Evolutionary conservation across 2,888 invertebrate species (phyloP).

Genomic region (Gandaritis pyraliata): DNA sequence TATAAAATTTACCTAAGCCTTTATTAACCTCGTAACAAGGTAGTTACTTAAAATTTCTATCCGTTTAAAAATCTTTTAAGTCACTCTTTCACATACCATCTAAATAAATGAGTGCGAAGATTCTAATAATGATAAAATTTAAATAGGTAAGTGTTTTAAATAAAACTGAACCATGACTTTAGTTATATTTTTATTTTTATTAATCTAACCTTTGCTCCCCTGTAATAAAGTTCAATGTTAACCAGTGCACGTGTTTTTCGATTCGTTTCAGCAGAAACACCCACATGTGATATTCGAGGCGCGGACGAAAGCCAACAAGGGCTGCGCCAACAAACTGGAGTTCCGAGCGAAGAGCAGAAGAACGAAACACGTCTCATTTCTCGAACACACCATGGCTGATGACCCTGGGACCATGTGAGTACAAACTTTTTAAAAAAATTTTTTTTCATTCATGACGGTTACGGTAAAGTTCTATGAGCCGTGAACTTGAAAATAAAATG

Average conservation of each 20-base stretch:
- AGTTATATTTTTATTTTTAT: too few species aligned
- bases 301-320: constrained; percentile 94
- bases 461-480: too few species aligned
- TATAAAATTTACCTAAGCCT: too few species aligned
- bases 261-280: constrained; percentile 96
- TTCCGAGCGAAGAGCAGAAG: constrained; percentile 88
- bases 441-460: neutral
- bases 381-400: constrained; percentile 65
- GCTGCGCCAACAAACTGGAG: constrained; percentile 94
- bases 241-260: constrained; percentile 54
- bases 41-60: too few species aligned
- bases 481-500: too few species aligned
- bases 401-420: constrained; percentile 73
- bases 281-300: constrained; percentile 99
- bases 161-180: too few species aligned
- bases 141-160: too few species aligned
- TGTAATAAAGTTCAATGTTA: constrained; percentile 41
- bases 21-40: too few species aligned
- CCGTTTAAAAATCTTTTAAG: too few species aligned
- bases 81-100: too few species aligned
- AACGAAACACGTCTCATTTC: constrained; percentile 84
- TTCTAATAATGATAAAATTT: too few species aligned
- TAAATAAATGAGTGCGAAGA: too few species aligned
- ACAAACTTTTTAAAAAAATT: neutral
- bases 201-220: neutral